Evolutionary conservation across 2,113 vertebrate species (phyloP).

Genomic region (Cisticola juncidis): DNA sequence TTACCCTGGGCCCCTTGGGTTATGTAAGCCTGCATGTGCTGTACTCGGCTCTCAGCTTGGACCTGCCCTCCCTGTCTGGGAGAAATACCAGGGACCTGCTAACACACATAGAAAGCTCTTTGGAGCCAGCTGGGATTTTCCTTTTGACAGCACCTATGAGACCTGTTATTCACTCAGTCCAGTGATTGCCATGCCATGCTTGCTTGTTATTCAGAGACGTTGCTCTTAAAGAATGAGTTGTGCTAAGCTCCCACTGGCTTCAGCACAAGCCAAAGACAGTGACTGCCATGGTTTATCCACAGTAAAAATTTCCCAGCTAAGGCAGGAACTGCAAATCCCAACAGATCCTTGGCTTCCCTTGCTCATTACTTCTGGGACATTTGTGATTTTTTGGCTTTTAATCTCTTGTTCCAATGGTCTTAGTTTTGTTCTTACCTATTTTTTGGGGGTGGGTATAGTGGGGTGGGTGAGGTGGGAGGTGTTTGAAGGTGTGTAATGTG

Average conservation of each 20-base stretch:
- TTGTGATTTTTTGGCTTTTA: neutral
- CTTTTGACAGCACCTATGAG: conserved; percentile 49
- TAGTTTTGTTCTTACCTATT: neutral
- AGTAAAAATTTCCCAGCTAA: neutral
- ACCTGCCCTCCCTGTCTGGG: neutral
- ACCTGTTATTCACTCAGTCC: neutral
- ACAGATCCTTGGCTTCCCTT: neutral
- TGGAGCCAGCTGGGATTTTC: conserved; percentile 33
- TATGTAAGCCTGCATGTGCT: conserved; percentile 62
- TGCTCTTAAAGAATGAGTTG: neutral
- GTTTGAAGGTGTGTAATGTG: neutral
- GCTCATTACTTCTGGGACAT: neutral
- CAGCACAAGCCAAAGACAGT: neutral
- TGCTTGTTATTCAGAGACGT: neutral
- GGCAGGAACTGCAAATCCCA: neutral
- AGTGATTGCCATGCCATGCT: neutral
- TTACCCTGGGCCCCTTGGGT: conserved; percentile 44
- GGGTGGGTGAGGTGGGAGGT: fast-evolving
- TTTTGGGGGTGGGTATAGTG: fast-evolving
- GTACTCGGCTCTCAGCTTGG: neutral
- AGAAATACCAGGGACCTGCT: conserved; percentile 42
- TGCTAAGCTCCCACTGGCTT: neutral
- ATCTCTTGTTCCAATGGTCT: neutral
- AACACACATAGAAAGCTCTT: conserved; percentile 16
- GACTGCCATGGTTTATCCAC: neutral